Conservation (phyloP, 2,888 invertebrate genomes). For the Chymomyza procnemis region DNA sequence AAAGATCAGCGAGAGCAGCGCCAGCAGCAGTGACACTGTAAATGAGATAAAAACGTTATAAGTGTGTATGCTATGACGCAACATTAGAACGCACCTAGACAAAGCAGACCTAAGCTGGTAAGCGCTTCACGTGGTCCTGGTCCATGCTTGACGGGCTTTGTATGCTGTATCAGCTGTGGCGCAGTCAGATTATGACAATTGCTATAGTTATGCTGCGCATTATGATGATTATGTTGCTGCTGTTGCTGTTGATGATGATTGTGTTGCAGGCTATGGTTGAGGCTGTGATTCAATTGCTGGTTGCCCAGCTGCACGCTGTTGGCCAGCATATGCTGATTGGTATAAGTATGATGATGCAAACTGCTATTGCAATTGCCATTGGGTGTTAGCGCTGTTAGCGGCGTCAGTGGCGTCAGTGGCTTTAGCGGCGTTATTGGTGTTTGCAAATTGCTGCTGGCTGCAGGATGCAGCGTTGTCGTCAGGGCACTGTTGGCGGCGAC, state of each 20-base stretch:
- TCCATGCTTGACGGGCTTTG: slow-evolving; percentile 77
- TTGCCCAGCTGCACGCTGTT: slow-evolving; percentile 37
- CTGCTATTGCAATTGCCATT: slow-evolving; percentile 67
- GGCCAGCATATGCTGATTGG: slow-evolving; percentile 71
- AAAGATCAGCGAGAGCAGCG: slow-evolving; percentile 90
- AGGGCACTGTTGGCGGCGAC: slow-evolving; percentile 62
- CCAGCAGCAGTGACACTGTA: slow-evolving; percentile 87
- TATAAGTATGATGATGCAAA: slow-evolving; percentile 71
- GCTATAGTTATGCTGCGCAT: slow-evolving; percentile 53
- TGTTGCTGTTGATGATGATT: slow-evolving; percentile 25
- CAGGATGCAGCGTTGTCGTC: background rate
- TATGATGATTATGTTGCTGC: slow-evolving; percentile 37
- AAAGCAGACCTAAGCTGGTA: slow-evolving; percentile 90
- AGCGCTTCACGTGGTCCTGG: slow-evolving; percentile 88
- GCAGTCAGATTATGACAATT: slow-evolving; percentile 58
- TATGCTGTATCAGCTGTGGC: slow-evolving; percentile 19
- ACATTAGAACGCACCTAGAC: slow-evolving; percentile 82
- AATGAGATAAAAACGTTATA: background rate
- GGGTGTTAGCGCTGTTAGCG: slow-evolving; percentile 64
- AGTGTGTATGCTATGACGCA: too few relatives aligned
- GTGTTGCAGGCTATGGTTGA: slow-evolving; percentile 44
- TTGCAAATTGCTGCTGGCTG: slow-evolving; percentile 41
- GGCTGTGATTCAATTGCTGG: slow-evolving; percentile 42
- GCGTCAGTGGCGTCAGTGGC: slow-evolving; percentile 66
- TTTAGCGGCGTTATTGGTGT: slow-evolving; percentile 45